A percentile compares a stretch with the other conserved stretches of the same genome.
These are phyloP conservation scores for Esox masquinongy DNA, from an alignment of 2,797 vertebrate genomes.

Conservation along the genomic window DNA sequence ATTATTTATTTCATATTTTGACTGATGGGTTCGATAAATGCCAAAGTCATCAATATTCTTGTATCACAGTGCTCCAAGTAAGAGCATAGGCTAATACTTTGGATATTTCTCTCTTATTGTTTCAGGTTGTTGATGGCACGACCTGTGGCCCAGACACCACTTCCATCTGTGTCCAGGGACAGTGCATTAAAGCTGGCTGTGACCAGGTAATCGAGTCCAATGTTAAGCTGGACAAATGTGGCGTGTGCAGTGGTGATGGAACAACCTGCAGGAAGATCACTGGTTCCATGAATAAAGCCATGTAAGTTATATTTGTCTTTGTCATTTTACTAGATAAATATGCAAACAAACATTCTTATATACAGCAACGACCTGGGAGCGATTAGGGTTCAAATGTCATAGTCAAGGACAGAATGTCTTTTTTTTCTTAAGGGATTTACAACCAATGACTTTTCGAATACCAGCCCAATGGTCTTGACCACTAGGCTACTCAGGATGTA, in stretches of 20 bases:
- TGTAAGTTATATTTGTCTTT: conserved; percentile 61
- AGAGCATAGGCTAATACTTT: not conserved
- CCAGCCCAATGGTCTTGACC: no score
- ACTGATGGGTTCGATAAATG: not conserved
- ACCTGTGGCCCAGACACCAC: conserved; percentile 84
- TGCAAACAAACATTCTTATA: no score
- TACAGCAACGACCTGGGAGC: no score
- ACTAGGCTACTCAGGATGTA: no score
- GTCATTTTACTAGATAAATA: no score
- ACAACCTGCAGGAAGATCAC: conserved; percentile 81
- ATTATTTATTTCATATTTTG: not conserved
- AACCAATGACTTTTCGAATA: no score
- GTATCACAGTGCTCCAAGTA: not conserved
- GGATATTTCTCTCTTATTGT: not conserved
- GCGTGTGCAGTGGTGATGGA: conserved; percentile 81
- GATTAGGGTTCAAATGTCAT: no score
- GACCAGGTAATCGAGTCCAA: conserved; percentile 82
- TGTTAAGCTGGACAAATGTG: conserved; percentile 84
- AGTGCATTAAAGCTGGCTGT: conserved; percentile 87
- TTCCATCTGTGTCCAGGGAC: conserved; percentile 83
- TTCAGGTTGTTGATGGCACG: conserved; percentile 84
- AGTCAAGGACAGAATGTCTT: no score
- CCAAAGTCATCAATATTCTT: not conserved
- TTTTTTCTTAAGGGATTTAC: no score
- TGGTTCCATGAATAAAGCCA: conserved; percentile 77